phyloP scores from a whole-genome alignment of 2,113 vertebrate species.

The Procavia capensis region DNA sequence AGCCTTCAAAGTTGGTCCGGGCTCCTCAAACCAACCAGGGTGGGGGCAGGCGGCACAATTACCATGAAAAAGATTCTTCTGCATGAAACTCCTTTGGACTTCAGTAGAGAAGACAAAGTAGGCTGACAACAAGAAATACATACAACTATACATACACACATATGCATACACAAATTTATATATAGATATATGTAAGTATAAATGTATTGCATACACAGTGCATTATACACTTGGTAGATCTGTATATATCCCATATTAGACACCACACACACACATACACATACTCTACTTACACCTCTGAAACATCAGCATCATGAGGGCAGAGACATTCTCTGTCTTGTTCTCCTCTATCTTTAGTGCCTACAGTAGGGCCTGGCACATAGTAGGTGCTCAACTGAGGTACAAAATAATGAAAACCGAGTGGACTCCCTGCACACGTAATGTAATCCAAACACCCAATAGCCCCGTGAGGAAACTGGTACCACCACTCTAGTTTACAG shows the following conservation, averaged over 20 bases:
- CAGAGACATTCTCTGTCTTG: neutral
- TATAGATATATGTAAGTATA: neutral
- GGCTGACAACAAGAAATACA: neutral
- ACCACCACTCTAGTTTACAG: neutral
- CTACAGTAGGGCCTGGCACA: neutral
- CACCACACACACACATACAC: neutral
- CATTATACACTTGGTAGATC: neutral
- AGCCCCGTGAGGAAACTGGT: neutral
- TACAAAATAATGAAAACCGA: neutral
- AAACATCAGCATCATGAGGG: neutral
- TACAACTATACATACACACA: too few species aligned
- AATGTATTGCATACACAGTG: neutral
- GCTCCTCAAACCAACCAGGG: neutral
- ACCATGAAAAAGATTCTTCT: conserved; percentile 59
- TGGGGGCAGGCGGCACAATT: conserved; percentile 50
- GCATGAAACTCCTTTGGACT: conserved; percentile 4
- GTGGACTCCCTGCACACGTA: neutral
- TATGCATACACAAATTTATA: too few species aligned
- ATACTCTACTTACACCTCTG: neutral
- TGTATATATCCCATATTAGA: neutral
- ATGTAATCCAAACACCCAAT: neutral
- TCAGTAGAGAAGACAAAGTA: neutral
- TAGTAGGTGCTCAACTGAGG: neutral
- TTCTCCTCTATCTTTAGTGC: neutral
- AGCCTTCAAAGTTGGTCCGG: conserved; percentile 44